Evolutionary conservation across 1,140 invertebrate species (phyloP).

Genomic region (Liolophura sinensis): DNA sequence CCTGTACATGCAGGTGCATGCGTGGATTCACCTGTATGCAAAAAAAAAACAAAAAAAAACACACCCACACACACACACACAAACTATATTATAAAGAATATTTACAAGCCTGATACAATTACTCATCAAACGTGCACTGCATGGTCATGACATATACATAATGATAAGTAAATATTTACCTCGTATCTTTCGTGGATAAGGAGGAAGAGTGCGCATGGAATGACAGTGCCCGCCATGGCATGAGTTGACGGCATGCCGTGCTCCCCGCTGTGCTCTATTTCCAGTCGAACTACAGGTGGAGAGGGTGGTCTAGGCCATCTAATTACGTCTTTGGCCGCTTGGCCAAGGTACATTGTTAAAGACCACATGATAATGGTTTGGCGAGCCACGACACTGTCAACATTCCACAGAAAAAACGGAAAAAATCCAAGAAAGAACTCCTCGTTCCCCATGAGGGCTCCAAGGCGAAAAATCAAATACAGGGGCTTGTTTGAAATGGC

Average conservation of each 20-base stretch:
- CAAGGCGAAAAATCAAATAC: conserved; percentile 83
- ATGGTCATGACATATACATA: too few relatives aligned
- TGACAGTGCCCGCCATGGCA: conserved; percentile 84
- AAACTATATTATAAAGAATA: too few relatives aligned
- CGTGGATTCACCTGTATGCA: too few relatives aligned
- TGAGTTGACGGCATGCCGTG: conserved; percentile 95
- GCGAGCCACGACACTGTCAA: conserved; percentile 58
- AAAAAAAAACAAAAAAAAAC: too few relatives aligned
- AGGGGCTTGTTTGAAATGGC: conserved; percentile 79
- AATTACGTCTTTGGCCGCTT: conserved; percentile 85
- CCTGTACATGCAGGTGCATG: too few relatives aligned
- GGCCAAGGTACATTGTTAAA: conserved; percentile 73
- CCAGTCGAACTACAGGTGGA: conserved; percentile 79
- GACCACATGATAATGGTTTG: conserved; percentile 82
- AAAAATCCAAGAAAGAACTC: conserved; percentile 79
- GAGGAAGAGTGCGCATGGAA: conserved; percentile 81
- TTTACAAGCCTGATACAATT: too few relatives aligned
- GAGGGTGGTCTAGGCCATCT: conserved; percentile 72
- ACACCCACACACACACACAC: too few relatives aligned
- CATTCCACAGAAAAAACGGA: conserved; percentile 91
- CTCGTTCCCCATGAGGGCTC: conserved; percentile 85
- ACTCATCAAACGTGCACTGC: too few relatives aligned
- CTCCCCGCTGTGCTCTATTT: conserved; percentile 81
- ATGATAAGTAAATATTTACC: conserved; percentile 58
- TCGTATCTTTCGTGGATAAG: conserved; percentile 81